A percentile compares a stretch with the other conserved stretches of the same genome.
Evolutionary conservation across 2,888 invertebrate species (phyloP).

Genomic region (Elaeidobius kamerunicus): DNA sequence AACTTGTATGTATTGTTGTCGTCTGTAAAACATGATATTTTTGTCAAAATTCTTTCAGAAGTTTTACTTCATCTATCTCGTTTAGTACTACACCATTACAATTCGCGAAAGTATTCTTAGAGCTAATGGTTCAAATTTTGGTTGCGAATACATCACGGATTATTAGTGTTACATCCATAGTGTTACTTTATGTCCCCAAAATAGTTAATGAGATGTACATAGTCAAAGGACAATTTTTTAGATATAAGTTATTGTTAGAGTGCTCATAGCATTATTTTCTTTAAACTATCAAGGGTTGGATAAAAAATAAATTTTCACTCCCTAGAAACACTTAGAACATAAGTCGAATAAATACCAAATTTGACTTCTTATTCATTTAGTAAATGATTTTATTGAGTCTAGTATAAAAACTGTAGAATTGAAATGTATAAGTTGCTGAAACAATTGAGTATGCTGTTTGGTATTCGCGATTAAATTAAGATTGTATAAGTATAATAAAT

Average conservation of each 20-base stretch:
- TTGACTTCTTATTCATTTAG: too few relatives aligned
- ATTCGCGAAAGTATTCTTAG: constrained; percentile 97
- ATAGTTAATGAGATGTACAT: constrained; percentile 80
- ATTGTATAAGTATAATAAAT: too few relatives aligned
- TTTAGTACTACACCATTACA: constrained; percentile 99
- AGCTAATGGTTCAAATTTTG: constrained; percentile 98
- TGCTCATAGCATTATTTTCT: too few relatives aligned
- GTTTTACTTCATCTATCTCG: constrained; percentile 85
- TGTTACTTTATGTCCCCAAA: constrained; percentile 97
- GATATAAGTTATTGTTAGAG: constrained; percentile 86
- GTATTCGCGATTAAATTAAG: too few relatives aligned
- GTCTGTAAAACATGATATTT: constrained; percentile 64
- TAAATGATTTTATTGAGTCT: too few relatives aligned
- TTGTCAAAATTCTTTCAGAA: constrained; percentile 72
- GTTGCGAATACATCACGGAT: constrained; percentile 98
- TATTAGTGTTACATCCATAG: constrained; percentile 90
- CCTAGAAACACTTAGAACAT: too few relatives aligned
- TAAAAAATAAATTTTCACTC: too few relatives aligned
- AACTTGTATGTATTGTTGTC: constrained; percentile 86
- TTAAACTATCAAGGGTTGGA: too few relatives aligned
- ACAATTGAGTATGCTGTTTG: too few relatives aligned
- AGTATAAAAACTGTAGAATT: too few relatives aligned
- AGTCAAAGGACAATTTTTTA: constrained; percentile 87
- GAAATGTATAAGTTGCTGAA: too few relatives aligned
- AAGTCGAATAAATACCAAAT: too few relatives aligned